Evolutionary conservation across 2,113 vertebrate genomes (phyloP).

Genomic region (Gymnocephalus cernua): DNA sequence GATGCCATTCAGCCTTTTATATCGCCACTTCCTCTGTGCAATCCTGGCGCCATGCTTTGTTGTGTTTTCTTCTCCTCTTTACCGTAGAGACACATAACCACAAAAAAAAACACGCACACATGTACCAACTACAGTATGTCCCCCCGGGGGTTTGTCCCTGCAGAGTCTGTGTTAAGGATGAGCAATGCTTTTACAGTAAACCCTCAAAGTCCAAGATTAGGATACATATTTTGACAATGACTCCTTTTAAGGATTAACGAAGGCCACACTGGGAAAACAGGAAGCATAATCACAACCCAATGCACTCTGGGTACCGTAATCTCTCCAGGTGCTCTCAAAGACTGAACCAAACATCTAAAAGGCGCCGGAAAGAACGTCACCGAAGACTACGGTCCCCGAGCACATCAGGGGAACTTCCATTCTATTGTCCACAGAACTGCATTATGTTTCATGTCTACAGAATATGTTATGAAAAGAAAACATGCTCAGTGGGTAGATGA

Average conservation of each 20-base stretch:
- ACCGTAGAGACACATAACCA: slow-evolving; percentile 69
- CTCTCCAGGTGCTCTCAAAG: slow-evolving; percentile 75
- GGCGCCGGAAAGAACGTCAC: slow-evolving; percentile 52
- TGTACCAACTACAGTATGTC: slow-evolving; percentile 32
- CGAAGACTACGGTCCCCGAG: slow-evolving; percentile 50
- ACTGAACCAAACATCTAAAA: slow-evolving; percentile 54
- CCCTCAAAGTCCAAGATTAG: slow-evolving; percentile 46
- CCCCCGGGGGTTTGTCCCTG: slow-evolving; percentile 53
- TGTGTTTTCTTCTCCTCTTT: slow-evolving; percentile 72
- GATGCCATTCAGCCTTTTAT: slow-evolving; percentile 86
- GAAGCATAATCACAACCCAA: slow-evolving; percentile 61
- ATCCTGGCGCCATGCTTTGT: slow-evolving; percentile 77
- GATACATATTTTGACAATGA: slow-evolving; percentile 57
- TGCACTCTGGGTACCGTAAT: slow-evolving; percentile 66
- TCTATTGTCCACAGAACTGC: slow-evolving; percentile 66
- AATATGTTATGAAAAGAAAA: slow-evolving; percentile 50
- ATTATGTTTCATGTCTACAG: slow-evolving; percentile 65
- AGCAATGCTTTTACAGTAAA: slow-evolving; percentile 67
- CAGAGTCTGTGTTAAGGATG: slow-evolving; percentile 47
- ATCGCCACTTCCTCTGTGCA: slow-evolving; percentile 81
- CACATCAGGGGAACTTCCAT: slow-evolving; percentile 78
- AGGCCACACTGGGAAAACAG: slow-evolving; percentile 59
- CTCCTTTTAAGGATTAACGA: slow-evolving; percentile 54
- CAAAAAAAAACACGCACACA: slow-evolving; percentile 40
- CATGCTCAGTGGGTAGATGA: slow-evolving; percentile 32